These are phyloP conservation scores for Holothuria scabra DNA, from an alignment of 53 echinoderm and acorn worm genomes.

Conservation along the genomic window DNA sequence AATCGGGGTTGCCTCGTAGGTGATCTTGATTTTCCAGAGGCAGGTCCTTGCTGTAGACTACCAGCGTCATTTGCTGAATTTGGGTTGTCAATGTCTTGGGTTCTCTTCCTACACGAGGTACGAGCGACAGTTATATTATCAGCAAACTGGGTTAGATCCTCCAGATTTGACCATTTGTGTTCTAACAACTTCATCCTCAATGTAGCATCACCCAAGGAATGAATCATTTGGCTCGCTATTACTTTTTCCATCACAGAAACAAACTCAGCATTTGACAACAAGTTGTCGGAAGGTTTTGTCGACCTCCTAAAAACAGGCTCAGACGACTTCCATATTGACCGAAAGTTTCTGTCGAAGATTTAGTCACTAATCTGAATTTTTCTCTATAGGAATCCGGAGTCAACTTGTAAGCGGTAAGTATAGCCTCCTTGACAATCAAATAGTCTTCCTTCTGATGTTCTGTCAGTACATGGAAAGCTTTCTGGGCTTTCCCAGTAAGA, in stretches of 20 bases:
- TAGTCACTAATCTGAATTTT: neutral
- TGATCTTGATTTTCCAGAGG: no score
- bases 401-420: neutral
- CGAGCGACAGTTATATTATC: slow-evolving; percentile 15
- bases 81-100: neutral
- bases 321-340: neutral
- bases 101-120: neutral
- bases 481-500: no score
- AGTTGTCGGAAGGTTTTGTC: slow-evolving; percentile 10
- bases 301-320: slow-evolving; percentile 5
- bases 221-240: slow-evolving; percentile 9
- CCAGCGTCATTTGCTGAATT: neutral
- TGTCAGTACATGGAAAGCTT: neutral
- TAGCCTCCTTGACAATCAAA: neutral
- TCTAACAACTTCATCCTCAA: slow-evolving; percentile 23
- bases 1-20: neutral
- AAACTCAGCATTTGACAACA: neutral
- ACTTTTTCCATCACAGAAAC: slow-evolving; percentile 8
- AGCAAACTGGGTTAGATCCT: slow-evolving; percentile 1
- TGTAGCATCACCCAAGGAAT: slow-evolving; percentile 9
- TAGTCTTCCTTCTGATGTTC: neutral
- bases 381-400: neutral
- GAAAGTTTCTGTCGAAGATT: slow-evolving; percentile 7
- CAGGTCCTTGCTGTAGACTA: no score
- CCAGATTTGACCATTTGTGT: neutral